These are phyloP conservation scores for Agonopterix alstromeriana DNA, from an alignment of 2,888 invertebrate genomes.

Conservation along the genomic window DNA sequence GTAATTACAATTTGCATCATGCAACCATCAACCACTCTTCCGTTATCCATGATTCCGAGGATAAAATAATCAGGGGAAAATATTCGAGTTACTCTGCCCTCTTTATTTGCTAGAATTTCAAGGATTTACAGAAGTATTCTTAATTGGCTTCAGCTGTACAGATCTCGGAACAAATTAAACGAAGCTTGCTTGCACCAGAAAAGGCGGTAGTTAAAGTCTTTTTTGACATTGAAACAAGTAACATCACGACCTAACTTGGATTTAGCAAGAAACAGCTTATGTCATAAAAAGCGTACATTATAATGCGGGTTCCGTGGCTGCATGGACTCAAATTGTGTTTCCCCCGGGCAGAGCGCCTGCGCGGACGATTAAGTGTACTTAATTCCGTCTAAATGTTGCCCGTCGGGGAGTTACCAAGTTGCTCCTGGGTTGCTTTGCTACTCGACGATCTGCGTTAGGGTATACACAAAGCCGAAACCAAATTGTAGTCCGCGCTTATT, in stretches of 20 bases:
- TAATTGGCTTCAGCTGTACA: no score
- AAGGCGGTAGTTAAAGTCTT: neutral
- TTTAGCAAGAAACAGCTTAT: conserved; percentile 27
- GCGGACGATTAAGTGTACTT: conserved; percentile 66
- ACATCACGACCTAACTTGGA: conserved; percentile 27
- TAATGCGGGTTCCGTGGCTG: conserved; percentile 31
- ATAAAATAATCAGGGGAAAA: no score
- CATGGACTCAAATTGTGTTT: conserved; percentile 36
- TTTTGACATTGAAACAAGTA: neutral
- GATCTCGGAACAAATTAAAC: no score
- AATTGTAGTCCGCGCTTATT: conserved; percentile 3
- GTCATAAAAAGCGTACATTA: conserved; percentile 43
- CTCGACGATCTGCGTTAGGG: conserved; percentile 8
- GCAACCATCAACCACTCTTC: conserved; percentile 2
- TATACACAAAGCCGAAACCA: conserved; percentile 9
- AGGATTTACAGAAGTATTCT: no score
- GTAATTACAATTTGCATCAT: conserved; percentile 6
- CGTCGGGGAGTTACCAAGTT: conserved; percentile 38
- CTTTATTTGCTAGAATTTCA: no score
- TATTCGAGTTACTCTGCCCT: no score
- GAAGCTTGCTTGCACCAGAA: no score
- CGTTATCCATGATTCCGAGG: neutral
- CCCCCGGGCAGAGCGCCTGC: conserved; percentile 52
- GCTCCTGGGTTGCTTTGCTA: conserved; percentile 25
- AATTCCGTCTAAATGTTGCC: conserved; percentile 66